Evolutionary conservation across 1,140 invertebrate species (phyloP), one percentile per base, ranked within the genome.

Genomic region (Saxidomus purpurata): DNA sequence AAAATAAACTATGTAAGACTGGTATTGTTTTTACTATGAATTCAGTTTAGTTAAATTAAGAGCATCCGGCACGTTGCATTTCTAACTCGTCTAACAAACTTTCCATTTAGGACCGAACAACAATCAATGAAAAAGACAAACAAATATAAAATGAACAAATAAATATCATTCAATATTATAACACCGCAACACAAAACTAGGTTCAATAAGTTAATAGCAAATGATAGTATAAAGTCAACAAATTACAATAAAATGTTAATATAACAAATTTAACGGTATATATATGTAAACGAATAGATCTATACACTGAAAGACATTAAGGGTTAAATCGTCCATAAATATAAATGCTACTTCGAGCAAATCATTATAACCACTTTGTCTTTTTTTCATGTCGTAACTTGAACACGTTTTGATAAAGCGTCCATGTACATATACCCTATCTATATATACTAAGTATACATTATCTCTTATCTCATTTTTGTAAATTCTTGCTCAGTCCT

Each of bases 181-280:
- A 71, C 67, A 71, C 67, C 15, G 34, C 67, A 40, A 71, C 36
- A 38, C 67, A 71, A 19, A 71, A 71, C 31, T 19, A n/a, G 67
- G 31, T 71, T 43, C 17, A 40, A 38, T 40, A 38, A 31, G 22
- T 22, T 19, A 71, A 71, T 71, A 31, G 34, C 28, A 25, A 40
- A 71, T 15, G 9, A 38, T 19, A 36, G 17, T 71, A 71, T 19
- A 71, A 71, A 38, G 36, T 71, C 67, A 71, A 71, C 22, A 25
- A 63, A 63, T 63, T 71, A 71, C 67, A 71, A 71, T n/a, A 40
- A 71, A 71, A 71, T 71, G 67, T 38, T 71, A 71, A 40, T 71
- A 71, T 71, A 38, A 71, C 67, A 17, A n/a, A 63, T 63, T 28
- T 71, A 38, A 71, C 67, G 38, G 34, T 38, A 38, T 71, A 22